phyloP scores from a whole-genome alignment of 2,113 vertebrate genomes.

The Ptychochromis oligacanthus region DNA sequence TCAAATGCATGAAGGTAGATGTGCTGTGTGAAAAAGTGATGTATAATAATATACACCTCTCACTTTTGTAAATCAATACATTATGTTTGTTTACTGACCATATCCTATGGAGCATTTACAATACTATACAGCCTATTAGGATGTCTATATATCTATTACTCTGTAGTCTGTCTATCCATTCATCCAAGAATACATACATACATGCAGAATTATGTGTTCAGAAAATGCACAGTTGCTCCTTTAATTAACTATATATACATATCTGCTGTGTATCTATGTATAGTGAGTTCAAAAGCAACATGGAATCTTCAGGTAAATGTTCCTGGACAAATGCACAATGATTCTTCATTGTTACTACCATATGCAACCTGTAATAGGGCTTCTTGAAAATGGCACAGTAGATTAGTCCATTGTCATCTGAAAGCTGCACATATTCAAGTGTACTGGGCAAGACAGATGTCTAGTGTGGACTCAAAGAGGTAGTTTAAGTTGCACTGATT shows the following conservation, averaged over 20 bases:
- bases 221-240: neutral
- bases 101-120: neutral
- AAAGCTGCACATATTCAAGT: conserved; percentile 35
- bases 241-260: neutral
- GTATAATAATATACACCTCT: neutral
- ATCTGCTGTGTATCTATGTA: neutral
- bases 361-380: neutral
- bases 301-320: conserved; percentile 6
- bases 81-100: neutral
- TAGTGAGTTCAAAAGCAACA: neutral
- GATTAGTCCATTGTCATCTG: conserved; percentile 17
- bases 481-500: conserved; percentile 41
- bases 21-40: conserved; percentile 8
- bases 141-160: neutral
- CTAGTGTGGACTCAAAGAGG: conserved; percentile 22
- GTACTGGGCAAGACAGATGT: conserved; percentile 23
- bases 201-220: neutral
- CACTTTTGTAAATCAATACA: conserved; percentile 17
- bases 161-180: too few relatives aligned
- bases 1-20: neutral
- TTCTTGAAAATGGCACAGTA: conserved; percentile 24
- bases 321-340: neutral
- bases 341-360: neutral
- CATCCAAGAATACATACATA: too few relatives aligned
- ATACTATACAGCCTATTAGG: too few relatives aligned